Conservation (phyloP, 1,140 invertebrate genomes). For the Teleogryllus occipitalis region DNA sequence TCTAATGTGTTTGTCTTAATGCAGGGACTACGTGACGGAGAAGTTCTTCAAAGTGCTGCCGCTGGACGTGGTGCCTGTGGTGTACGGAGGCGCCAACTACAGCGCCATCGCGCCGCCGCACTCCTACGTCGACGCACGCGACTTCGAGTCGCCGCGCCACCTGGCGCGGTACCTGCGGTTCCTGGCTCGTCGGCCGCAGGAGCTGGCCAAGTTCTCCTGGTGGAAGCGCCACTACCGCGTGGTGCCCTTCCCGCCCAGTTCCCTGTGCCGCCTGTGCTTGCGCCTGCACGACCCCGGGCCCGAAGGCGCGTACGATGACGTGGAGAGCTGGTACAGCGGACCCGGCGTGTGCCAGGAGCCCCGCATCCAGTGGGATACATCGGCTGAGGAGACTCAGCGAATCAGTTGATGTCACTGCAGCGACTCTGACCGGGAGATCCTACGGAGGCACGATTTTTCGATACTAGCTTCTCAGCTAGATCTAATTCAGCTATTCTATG, state of each 20-base stretch:
- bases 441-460: no score
- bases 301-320: background rate
- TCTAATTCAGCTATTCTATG: no score
- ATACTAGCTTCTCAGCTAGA: no score
- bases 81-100: slow-evolving; percentile 48
- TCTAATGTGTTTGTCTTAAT: no score
- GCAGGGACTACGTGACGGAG: slow-evolving; percentile 52
- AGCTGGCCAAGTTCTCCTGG: slow-evolving; percentile 42
- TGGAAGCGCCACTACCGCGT: slow-evolving; percentile 35
- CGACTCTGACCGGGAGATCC: no score
- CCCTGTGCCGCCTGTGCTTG: background rate
- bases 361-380: no score
- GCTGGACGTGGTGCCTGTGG: slow-evolving; percentile 44
- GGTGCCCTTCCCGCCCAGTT: background rate
- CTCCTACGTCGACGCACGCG: slow-evolving; percentile 52
- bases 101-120: slow-evolving; percentile 41
- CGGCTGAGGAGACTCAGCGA: no score
- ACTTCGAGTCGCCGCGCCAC: slow-evolving; percentile 40
- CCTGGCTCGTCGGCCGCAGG: slow-evolving; percentile 35
- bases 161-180: slow-evolving; percentile 43
- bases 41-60: slow-evolving; percentile 45
- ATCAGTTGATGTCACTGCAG: no score
- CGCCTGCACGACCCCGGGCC: background rate
- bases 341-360: background rate
- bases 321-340: background rate